A percentile compares a stretch with the other conserved stretches of the same genome.
These are phyloP conservation scores for Procapra przewalskii DNA, from an alignment of 2,113 vertebrate species.

Conservation along the genomic window DNA sequence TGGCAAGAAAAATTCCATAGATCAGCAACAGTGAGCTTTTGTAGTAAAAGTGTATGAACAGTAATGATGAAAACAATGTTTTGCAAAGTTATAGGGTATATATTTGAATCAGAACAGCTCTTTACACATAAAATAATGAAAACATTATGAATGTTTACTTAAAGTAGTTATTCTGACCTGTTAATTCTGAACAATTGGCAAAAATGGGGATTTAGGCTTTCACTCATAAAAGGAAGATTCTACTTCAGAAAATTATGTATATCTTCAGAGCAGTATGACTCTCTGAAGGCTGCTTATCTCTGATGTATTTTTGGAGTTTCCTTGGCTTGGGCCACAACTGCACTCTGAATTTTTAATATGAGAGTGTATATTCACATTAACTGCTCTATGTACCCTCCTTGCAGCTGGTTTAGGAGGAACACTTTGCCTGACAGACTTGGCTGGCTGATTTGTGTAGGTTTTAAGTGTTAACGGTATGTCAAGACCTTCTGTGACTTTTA, in stretches of 20 bases:
- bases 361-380: not conserved
- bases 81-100: not conserved
- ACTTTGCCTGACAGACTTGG: not conserved
- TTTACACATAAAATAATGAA: slow-evolving; percentile 12
- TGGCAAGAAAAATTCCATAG: slow-evolving; percentile 40
- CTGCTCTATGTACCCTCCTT: not conserved
- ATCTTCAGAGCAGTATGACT: not conserved
- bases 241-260: not conserved
- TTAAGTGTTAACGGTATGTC: not conserved
- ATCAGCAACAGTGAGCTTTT: slow-evolving; percentile 3
- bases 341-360: not conserved
- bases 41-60: not conserved
- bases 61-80: slow-evolving; percentile 8
- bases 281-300: not conserved
- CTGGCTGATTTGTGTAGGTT: not conserved
- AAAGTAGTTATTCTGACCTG: slow-evolving; percentile 35
- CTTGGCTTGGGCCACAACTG: not conserved
- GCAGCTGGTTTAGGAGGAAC: not conserved
- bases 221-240: not conserved
- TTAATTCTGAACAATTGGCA: slow-evolving; percentile 32
- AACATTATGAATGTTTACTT: slow-evolving; percentile 47
- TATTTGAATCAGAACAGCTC: slow-evolving; percentile 11
- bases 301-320: not conserved
- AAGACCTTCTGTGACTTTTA: not conserved
- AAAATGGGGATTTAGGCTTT: slow-evolving; percentile 29